Conservation (phyloP, 2,888 invertebrate species). For the Acrocyrtus sp. region DNA sequence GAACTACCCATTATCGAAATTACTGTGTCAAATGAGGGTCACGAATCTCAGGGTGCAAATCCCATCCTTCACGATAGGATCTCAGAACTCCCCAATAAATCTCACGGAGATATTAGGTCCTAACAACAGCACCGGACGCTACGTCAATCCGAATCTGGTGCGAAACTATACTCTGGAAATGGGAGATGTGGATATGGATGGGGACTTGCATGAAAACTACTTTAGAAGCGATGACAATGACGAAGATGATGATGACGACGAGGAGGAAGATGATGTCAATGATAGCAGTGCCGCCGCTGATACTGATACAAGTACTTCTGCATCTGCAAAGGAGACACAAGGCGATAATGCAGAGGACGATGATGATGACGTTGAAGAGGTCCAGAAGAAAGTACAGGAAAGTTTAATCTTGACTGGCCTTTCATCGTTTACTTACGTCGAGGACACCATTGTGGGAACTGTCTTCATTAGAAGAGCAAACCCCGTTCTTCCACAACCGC, state of each 20-base stretch:
- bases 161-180: conserved; percentile 44
- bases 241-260: conserved; percentile 25
- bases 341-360: neutral
- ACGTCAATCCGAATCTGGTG: conserved; percentile 30
- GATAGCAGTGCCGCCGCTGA: neutral
- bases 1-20: conserved; percentile 49
- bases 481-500: conserved; percentile 15
- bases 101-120: conserved; percentile 28
- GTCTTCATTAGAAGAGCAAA: conserved; percentile 55
- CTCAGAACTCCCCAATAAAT: conserved; percentile 35
- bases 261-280: conserved; percentile 36
- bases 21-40: conserved; percentile 58
- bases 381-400: conserved; percentile 43
- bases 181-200: conserved; percentile 44
- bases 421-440: conserved; percentile 60
- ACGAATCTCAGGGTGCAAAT: conserved; percentile 51
- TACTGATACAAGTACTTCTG: too few relatives aligned
- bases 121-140: conserved; percentile 27
- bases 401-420: conserved; percentile 57
- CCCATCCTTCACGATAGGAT: conserved; percentile 50
- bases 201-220: conserved; percentile 41
- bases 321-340: too few relatives aligned
- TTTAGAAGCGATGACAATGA: conserved; percentile 28
- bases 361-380: conserved; percentile 16
- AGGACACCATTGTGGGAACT: conserved; percentile 54